A percentile compares a stretch with the other conserved stretches of the same genome.
Evolutionary conservation across 2,888 invertebrate genomes (phyloP).

Genomic region (Lamproptera curius): DNA sequence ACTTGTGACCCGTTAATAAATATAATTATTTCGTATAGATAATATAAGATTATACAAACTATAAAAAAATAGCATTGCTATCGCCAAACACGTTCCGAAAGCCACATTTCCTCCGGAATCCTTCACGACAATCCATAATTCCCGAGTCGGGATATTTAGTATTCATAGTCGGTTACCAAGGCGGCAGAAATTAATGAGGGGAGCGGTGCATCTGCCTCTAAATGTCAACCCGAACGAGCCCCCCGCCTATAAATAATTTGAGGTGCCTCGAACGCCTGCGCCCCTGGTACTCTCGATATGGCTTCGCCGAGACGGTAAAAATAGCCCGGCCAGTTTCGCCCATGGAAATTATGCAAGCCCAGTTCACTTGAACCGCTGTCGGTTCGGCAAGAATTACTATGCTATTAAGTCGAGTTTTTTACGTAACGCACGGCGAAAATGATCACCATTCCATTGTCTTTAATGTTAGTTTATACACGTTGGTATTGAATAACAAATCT

Average conservation of each 20-base stretch:
- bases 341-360: constrained; percentile 46
- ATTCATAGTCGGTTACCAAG: constrained; percentile 47
- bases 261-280: constrained; percentile 49
- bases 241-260: constrained; percentile 67
- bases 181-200: constrained; percentile 59
- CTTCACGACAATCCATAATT: constrained; percentile 26
- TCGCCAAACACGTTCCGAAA: constrained; percentile 5
- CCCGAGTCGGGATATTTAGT: constrained; percentile 34
- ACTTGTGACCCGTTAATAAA: too few species aligned
- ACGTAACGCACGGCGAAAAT: background rate
- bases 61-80: constrained; percentile 9
- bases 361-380: constrained; percentile 27
- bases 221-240: constrained; percentile 64
- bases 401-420: constrained; percentile 16
- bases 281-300: constrained; percentile 48
- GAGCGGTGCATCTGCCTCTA: constrained; percentile 62
- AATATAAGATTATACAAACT: too few species aligned
- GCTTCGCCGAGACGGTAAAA: constrained; percentile 56
- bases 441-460: background rate
- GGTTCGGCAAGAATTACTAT: constrained; percentile 30
- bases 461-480: constrained; percentile 5
- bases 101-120: constrained; percentile 2
- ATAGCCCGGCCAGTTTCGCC: constrained; percentile 45
- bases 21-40: too few species aligned
- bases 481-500: background rate